These are phyloP conservation scores for Drosophila eugracilis DNA, from an alignment of 1,140 invertebrate species.

Conservation along the genomic window DNA sequence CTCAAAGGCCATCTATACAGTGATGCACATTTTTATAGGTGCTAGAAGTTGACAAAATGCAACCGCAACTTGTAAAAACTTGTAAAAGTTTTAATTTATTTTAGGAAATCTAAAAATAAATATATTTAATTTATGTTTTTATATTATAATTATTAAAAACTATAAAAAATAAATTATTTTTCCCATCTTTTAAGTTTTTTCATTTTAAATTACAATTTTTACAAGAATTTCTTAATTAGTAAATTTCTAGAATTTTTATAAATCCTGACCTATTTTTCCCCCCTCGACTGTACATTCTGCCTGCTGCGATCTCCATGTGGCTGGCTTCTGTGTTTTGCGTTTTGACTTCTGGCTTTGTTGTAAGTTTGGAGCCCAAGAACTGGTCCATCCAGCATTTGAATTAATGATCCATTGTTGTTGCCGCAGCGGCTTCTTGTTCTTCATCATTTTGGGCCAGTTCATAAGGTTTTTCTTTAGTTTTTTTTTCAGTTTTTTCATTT, in stretches of 20 bases:
- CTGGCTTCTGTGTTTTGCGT: slow-evolving; percentile 43
- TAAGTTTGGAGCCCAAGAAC: slow-evolving; percentile 58
- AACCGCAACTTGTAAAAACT: background rate
- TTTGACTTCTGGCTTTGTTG: slow-evolving; percentile 28
- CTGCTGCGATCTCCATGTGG: slow-evolving; percentile 65
- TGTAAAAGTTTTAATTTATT: no score
- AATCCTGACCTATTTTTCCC: background rate
- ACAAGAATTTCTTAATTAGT: no score
- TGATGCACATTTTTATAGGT: background rate
- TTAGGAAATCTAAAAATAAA: no score
- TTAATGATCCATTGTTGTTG: slow-evolving; percentile 74
- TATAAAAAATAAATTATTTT: no score
- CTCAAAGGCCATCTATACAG: slow-evolving; percentile 22
- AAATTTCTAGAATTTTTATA: background rate
- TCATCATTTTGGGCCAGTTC: slow-evolving; percentile 23
- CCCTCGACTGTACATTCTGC: slow-evolving; percentile 41
- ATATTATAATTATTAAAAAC: no score
- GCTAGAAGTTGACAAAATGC: background rate
- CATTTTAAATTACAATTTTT: no score
- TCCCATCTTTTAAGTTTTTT: no score
- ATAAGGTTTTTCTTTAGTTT: background rate
- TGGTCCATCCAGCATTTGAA: slow-evolving; percentile 81
- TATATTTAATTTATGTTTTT: no score
- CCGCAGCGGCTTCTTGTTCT: slow-evolving; percentile 30
- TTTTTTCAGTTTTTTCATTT: background rate